phyloP scores from a whole-genome alignment of 2,888 invertebrate species.

The Lasioglossum villosulum region DNA sequence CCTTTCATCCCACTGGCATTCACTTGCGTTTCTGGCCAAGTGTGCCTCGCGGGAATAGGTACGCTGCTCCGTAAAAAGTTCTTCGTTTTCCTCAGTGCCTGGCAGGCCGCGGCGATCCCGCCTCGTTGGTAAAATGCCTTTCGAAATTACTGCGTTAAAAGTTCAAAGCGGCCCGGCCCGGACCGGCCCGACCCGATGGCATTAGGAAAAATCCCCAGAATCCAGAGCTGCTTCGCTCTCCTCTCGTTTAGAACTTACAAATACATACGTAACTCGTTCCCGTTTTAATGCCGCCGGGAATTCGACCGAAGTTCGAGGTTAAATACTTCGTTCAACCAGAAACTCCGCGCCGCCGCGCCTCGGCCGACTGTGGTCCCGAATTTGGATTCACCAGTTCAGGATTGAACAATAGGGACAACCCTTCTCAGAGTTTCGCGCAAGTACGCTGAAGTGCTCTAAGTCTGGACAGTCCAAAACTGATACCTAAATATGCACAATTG shows the following conservation, averaged over 20 bases:
- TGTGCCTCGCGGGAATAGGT: conserved; percentile 51
- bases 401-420: background rate
- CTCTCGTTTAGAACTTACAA: conserved; percentile 31
- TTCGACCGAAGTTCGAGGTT: conserved; percentile 12
- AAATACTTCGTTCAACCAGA: background rate
- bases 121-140: conserved; percentile 42
- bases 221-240: background rate
- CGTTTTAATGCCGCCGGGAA: conserved; percentile 17
- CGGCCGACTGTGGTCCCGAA: background rate
- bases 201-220: conserved; percentile 31
- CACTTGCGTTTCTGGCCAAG: conserved; percentile 55
- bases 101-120: conserved; percentile 22
- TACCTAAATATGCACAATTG: too few relatives aligned
- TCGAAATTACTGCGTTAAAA: conserved; percentile 63
- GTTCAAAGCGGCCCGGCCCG: conserved; percentile 41
- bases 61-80: conserved; percentile 51
- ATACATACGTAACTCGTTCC: background rate
- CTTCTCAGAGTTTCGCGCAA: background rate
- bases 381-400: background rate
- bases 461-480: too few relatives aligned
- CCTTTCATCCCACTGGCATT: conserved; percentile 41
- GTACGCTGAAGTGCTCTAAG: too few relatives aligned
- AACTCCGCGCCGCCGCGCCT: too few relatives aligned
- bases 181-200: conserved; percentile 22
- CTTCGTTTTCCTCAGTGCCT: conserved; percentile 25